Evolutionary conservation across 2,888 invertebrate species (phyloP).

Genomic region (Caenorhabditis plicata): DNA sequence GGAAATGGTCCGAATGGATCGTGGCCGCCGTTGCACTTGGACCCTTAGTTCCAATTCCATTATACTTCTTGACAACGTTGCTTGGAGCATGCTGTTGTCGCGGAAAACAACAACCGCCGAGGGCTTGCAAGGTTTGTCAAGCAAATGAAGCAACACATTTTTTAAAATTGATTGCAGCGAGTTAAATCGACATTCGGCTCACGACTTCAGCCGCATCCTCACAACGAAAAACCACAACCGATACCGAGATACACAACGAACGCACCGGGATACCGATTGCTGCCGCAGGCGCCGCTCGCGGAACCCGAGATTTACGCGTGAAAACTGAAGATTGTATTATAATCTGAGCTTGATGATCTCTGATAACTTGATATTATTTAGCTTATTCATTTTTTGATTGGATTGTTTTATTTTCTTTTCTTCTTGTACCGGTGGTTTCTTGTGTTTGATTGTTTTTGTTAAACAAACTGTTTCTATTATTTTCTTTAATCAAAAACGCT

Average conservation of each 20-base stretch:
- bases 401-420: no score
- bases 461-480: no score
- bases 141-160: no score
- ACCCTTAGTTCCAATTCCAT: slow-evolving; percentile 63
- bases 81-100: slow-evolving; percentile 50
- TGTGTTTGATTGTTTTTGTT: no score
- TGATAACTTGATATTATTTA: no score
- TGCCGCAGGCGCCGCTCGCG: slow-evolving; percentile 62
- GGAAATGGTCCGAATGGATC: slow-evolving; percentile 58
- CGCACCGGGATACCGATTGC: slow-evolving; percentile 64
- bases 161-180: slow-evolving; percentile 43
- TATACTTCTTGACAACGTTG: slow-evolving; percentile 57
- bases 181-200: slow-evolving; percentile 55
- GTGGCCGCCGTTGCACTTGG: slow-evolving; percentile 59
- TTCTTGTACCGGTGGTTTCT: no score
- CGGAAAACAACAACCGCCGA: slow-evolving; percentile 24
- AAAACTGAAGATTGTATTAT: no score
- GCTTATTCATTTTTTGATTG: no score
- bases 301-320: slow-evolving; percentile 55
- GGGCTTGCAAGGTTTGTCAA: slow-evolving; percentile 31
- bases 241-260: slow-evolving; percentile 55
- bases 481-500: no score
- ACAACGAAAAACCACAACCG: slow-evolving; percentile 30
- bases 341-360: no score
- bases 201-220: slow-evolving; percentile 44